These are phyloP conservation scores for Choloepus hoffmanni DNA, from an alignment of 2,113 vertebrate genomes.

Conservation along the genomic window DNA sequence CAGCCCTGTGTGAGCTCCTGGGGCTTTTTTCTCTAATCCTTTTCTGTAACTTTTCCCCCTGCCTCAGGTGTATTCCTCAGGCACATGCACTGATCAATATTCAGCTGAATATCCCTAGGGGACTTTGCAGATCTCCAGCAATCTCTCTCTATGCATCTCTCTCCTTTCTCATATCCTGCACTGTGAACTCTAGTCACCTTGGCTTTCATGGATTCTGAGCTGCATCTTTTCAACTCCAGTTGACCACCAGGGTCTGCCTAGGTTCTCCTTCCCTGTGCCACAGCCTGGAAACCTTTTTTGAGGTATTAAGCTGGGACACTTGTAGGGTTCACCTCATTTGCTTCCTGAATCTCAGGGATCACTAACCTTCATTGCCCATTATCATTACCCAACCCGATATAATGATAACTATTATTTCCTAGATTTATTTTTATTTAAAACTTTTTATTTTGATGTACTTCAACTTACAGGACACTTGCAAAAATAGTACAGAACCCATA, in stretches of 20 bases:
- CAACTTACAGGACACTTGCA: too few species aligned
- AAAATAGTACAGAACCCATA: too few species aligned
- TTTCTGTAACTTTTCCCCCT: not conserved
- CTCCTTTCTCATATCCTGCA: not conserved
- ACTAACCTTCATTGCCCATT: not conserved
- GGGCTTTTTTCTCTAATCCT: not conserved
- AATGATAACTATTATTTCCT: not conserved
- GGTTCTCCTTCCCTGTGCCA: not conserved
- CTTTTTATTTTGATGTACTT: too few species aligned
- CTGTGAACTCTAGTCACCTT: not conserved
- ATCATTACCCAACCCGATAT: not conserved
- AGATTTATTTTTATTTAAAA: not conserved
- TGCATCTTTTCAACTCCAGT: not conserved
- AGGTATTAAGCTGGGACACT: not conserved
- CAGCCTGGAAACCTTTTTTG: not conserved
- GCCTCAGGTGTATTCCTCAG: not conserved
- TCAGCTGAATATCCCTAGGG: not conserved
- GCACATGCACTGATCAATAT: not conserved
- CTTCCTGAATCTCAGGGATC: not conserved
- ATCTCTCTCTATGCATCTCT: not conserved
- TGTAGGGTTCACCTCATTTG: not conserved
- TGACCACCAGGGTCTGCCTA: not conserved
- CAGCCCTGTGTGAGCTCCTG: not conserved
- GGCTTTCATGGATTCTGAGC: not conserved
- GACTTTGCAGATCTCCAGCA: not conserved